These are phyloP conservation scores for Lophura nycthemera DNA, from an alignment of 2,113 vertebrate genomes.

Conservation along the genomic window DNA sequence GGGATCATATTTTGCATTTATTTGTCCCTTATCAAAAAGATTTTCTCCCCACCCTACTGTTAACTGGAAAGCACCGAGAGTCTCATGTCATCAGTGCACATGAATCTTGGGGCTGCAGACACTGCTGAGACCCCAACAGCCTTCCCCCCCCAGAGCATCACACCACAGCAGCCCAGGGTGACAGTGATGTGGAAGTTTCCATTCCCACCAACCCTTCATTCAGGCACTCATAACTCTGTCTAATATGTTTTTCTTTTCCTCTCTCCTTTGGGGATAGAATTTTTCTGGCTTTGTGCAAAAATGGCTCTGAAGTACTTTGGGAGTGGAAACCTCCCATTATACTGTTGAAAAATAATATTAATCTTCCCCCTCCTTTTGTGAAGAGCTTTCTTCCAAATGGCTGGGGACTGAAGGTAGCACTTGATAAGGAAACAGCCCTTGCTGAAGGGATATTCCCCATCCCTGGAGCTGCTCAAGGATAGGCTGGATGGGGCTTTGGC, in stretches of 20 bases:
- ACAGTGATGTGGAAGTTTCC: neutral
- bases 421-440: constrained; percentile 58
- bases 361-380: constrained; percentile 48
- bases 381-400: neutral
- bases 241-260: constrained; percentile 3
- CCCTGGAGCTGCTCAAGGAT: neutral
- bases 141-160: neutral
- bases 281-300: constrained; percentile 52
- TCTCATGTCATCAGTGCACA: accelerated
- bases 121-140: neutral
- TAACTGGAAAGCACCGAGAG: neutral
- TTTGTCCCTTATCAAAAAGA: neutral
- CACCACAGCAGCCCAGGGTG: neutral
- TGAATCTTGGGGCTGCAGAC: neutral
- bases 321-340: constrained; percentile 59
- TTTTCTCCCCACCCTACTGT: neutral
- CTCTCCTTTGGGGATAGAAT: constrained; percentile 52
- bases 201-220: neutral
- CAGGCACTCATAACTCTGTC: neutral
- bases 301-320: constrained; percentile 4
- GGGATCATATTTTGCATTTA: neutral
- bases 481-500: neutral
- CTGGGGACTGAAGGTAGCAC: constrained; percentile 43
- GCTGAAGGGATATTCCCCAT: neutral
- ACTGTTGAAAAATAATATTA: constrained; percentile 66